A percentile compares a stretch with the other conserved stretches of the same genome.
phyloP scores from a whole-genome alignment of 2,888 invertebrate species.

The Stictocephala bisonia region DNA sequence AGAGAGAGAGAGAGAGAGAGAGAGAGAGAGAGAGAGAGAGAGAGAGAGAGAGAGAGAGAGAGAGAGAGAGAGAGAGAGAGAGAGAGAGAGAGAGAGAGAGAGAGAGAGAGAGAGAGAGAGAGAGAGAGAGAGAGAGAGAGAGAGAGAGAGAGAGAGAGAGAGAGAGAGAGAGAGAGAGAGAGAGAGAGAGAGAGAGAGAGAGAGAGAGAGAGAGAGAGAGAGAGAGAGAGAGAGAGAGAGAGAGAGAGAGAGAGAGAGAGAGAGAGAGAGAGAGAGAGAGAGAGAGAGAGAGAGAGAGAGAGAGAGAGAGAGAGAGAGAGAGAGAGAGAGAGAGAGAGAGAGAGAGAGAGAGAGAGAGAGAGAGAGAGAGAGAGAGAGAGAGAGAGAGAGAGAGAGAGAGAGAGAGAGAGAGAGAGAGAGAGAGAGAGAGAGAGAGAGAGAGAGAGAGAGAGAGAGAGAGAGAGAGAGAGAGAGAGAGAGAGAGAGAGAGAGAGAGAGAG shows the following conservation, averaged over 20 bases:
- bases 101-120: background rate
- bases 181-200: background rate
- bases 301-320: background rate
- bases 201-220: background rate
- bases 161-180: background rate
- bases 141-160: background rate
- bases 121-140: background rate
- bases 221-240: background rate
- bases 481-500: constrained; percentile 1
- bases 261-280: background rate
- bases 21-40: constrained; percentile 7
- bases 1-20: background rate
- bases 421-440: background rate
- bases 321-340: background rate
- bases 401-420: background rate
- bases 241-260: constrained; percentile 5
- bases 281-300: background rate
- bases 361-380: background rate
- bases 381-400: background rate
- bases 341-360: background rate
- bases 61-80: background rate
- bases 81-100: background rate
- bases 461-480: background rate
- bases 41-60: background rate
- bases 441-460: background rate